Conservation (phyloP, 2,113 vertebrate species). For the Sinocyclocheilus grahami region DNA sequence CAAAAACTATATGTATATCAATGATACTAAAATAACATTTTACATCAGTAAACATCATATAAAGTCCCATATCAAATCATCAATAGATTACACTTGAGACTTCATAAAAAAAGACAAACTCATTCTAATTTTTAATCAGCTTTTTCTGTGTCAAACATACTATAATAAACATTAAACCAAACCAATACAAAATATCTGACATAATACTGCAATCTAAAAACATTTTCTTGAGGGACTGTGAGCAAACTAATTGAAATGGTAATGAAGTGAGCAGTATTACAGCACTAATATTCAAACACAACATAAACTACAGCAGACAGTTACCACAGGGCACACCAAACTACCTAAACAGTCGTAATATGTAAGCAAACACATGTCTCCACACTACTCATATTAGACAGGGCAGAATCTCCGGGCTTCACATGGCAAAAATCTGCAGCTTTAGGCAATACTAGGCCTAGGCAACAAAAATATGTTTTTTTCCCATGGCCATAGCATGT, state of each 20-base stretch:
- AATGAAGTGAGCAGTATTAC: conserved; percentile 24
- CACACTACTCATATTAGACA: conserved; percentile 60
- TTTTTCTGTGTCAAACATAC: background rate
- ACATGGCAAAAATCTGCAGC: conserved; percentile 62
- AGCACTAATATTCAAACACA: conserved; percentile 30
- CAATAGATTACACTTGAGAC: background rate
- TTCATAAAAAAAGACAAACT: background rate
- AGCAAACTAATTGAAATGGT: conserved; percentile 44
- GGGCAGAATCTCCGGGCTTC: conserved; percentile 60
- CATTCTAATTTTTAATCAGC: background rate
- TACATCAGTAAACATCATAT: background rate
- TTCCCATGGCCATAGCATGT: conserved; percentile 67
- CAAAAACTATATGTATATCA: too few species aligned
- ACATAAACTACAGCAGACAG: conserved; percentile 66
- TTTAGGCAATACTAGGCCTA: conserved; percentile 67
- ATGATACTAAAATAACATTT: too few species aligned
- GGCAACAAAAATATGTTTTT: conserved; percentile 69
- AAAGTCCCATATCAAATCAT: background rate
- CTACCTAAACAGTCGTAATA: conserved; percentile 67
- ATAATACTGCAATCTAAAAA: conserved; percentile 8
- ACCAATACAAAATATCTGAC: background rate
- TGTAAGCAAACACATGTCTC: conserved; percentile 58
- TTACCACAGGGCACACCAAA: conserved; percentile 67
- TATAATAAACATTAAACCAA: background rate
- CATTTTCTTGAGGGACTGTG: background rate